Base-by-base conservation (phyloP, 2,888 invertebrate species). In the Papilio protenor region DNA sequence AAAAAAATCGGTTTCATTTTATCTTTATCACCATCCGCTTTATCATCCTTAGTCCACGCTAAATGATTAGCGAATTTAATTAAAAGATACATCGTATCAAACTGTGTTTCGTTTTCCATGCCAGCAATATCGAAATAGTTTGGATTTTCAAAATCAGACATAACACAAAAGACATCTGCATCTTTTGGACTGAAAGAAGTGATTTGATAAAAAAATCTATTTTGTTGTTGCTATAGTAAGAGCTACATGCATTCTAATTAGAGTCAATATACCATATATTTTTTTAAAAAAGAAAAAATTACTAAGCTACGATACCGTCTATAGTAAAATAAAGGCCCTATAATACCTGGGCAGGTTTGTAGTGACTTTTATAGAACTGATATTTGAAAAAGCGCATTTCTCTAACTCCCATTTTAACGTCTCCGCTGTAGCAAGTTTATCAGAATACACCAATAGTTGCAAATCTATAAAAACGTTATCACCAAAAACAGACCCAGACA, bases 101-200 rank as follows among this genome's bases (percentile, higher is more conserved):
- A 91, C 55, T 88, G 84, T 6, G 88, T 86, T 72, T 87, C 85
- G 40, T 81, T 79, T 74, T 87, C 84, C 47, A 86, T 81, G 11
- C 86, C 83, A 11, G 84, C 79, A 57, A 88, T 86, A 75, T 90
- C 87, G 27, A 92, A 82, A 18, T 76, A 79, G 78, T 92, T 91
- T 0, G 93, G 93, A 83, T 93, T 92, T 57, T 80, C 75, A 73
- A 93, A 91, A 80, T 89, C 89, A 4, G 91, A 89, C 69, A 91
- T 84, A 76, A 92, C 87, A 80, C 91, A 91, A 84, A 93, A 92
- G 21, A 94, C 86, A 79, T 93, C 93, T 2, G 90, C 92, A 82
- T 94, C 94, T 84, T 87, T 78, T 87, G 91, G 81, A 72, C 94
- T 92, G 82, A 81, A 80, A 73, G 76, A 80, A 73, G 73, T 18